Base-by-base conservation (phyloP, 2,113 vertebrate genomes). In the Microcebus tavaratra region DNA sequence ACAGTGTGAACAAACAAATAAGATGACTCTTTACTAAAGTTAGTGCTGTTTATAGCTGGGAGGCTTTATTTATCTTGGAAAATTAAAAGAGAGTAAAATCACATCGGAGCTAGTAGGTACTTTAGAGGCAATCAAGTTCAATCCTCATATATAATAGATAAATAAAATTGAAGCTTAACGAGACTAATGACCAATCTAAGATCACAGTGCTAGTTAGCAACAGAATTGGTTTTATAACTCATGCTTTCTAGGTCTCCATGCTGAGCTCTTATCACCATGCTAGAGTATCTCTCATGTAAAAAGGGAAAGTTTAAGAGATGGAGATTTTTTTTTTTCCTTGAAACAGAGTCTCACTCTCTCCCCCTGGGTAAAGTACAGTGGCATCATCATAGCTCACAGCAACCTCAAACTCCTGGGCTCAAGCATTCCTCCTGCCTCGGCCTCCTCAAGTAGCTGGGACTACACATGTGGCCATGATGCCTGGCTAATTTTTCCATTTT, bases 1-100 rank as follows among this genome's bases (percentile, higher is more conserved):
- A 48, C 68, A 76, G 27, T 65, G 8, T n/a, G 50, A 93, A 61
- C 20, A 91, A 97, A 36, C 81, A 94, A 91, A 79, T 63, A 65
- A 68, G 31, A 57, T 9, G 11, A 21, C 17, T 94, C 36, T n/a
- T n/a, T 85, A 18, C 29, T 70, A 70, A 96, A 27, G 5, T 75
- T 31, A 31, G 3, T 23, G 5, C 76, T 96, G 9, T 79, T 90
- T 63, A 63, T 67, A 87, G 23, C 3, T 1, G 11, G 2, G 34
- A 57, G 42, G n/a, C 48, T 87, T 59, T 79, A 59, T 91, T 88
- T 94, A 29, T 42, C 21, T 93, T 61, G 36, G 65, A 76, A 50
- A 92, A 86, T 23, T 53, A 57, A 42, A 72, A 83, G 20, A 65
- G 36, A 65, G 25, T 73, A 68, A 75, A 80, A 55, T 55, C 4